Percentiles rank a stretch among this genome's conserved stretches.
Evolutionary conservation across 2,113 vertebrate genomes (phyloP).

Genomic region (Australoheros scitulus): DNA sequence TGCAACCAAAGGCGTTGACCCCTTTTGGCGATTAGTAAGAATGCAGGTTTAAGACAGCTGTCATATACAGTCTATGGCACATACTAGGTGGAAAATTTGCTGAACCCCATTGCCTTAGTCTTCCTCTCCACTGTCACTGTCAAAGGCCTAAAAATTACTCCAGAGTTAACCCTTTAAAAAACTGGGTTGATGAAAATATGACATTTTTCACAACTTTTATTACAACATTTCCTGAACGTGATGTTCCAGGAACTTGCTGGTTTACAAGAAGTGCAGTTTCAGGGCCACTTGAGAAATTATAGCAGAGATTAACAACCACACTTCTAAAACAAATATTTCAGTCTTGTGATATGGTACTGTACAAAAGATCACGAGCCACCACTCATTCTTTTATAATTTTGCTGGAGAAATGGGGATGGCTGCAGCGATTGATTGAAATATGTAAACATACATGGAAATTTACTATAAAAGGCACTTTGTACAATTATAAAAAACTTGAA

Average conservation of each 20-base stretch:
- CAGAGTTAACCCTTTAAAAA: too few species aligned
- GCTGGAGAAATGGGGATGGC: background rate
- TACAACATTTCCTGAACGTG: background rate
- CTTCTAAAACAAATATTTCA: background rate
- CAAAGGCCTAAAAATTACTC: background rate
- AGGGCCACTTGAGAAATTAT: background rate
- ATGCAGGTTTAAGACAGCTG: background rate
- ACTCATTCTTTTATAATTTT: accelerated
- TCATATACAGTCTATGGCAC: background rate
- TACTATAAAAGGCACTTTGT: background rate
- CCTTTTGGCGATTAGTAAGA: background rate
- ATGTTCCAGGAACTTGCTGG: background rate
- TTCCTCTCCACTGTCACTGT: too few species aligned
- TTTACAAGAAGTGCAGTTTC: background rate
- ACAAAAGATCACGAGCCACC: background rate
- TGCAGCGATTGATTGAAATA: background rate
- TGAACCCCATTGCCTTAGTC: background rate
- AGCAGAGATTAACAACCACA: background rate
- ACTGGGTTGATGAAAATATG: background rate
- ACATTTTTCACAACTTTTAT: background rate
- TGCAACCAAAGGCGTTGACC: background rate
- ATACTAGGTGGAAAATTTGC: background rate
- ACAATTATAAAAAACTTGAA: background rate
- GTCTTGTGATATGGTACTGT: background rate
- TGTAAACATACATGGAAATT: background rate